These are phyloP conservation scores for Sphyrna mokarran DNA, from an alignment of 2,113 vertebrate species.

Conservation along the genomic window DNA sequence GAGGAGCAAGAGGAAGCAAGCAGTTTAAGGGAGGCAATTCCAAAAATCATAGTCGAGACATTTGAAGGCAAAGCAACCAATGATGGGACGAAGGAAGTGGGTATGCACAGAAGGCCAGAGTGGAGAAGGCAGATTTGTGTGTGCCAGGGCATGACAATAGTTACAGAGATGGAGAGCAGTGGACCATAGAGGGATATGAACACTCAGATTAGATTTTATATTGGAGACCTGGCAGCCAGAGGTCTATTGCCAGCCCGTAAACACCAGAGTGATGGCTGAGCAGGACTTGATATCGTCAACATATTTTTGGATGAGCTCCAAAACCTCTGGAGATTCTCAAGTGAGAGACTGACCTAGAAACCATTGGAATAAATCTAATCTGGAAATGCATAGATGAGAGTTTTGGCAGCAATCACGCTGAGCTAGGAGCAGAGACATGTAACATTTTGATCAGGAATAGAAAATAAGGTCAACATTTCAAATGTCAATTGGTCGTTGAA, in stretches of 20 bases:
- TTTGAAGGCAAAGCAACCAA: neutral
- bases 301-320: neutral
- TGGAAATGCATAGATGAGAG: neutral
- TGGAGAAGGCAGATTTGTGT: neutral
- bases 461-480: neutral
- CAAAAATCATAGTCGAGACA: neutral
- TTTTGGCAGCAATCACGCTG: neutral
- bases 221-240: neutral
- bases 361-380: neutral
- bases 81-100: neutral
- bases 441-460: neutral
- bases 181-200: neutral
- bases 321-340: neutral
- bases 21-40: neutral
- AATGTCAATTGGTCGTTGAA: neutral
- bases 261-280: neutral
- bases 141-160: neutral
- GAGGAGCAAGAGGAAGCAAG: neutral
- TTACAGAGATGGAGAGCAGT: neutral
- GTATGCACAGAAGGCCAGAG: neutral
- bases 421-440: neutral
- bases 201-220: neutral
- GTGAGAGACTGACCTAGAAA: neutral
- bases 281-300: neutral
- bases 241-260: neutral